These are phyloP conservation scores for Armadillidium nasatum DNA, from an alignment of 1,140 invertebrate genomes.

Conservation along the genomic window DNA sequence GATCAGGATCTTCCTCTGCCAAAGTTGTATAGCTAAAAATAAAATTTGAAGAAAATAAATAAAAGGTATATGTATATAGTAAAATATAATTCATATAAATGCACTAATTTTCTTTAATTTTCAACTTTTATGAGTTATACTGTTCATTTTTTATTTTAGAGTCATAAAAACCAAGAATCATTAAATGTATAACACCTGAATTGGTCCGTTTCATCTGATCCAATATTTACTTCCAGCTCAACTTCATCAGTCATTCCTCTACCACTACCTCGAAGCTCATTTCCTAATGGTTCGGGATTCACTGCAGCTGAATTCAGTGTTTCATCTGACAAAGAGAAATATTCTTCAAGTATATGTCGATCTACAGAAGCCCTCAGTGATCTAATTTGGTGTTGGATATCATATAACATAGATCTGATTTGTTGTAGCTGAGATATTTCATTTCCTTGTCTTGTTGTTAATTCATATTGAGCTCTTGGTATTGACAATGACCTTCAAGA, in stretches of 20 bases:
- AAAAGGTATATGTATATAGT: neutral
- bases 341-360: slow-evolving; percentile 12
- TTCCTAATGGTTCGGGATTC: neutral
- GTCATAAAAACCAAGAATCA: no score
- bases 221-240: neutral
- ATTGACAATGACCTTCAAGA: slow-evolving; percentile 49
- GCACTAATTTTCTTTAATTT: no score
- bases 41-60: neutral
- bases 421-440: slow-evolving; percentile 54
- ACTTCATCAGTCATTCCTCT: slow-evolving; percentile 3
- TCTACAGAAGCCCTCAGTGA: slow-evolving; percentile 51
- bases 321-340: neutral
- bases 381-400: slow-evolving; percentile 58
- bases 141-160: no score
- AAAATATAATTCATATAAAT: neutral
- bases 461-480: slow-evolving; percentile 46
- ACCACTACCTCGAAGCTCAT: neutral
- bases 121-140: no score
- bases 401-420: slow-evolving; percentile 60
- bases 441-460: slow-evolving; percentile 34
- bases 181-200: neutral
- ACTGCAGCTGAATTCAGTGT: neutral
- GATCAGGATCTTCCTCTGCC: neutral
- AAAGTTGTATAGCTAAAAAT: neutral
- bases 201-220: neutral